Evolutionary conservation across 2,888 invertebrate species (phyloP).

Genomic region (Polydrusus pterygomalis): DNA sequence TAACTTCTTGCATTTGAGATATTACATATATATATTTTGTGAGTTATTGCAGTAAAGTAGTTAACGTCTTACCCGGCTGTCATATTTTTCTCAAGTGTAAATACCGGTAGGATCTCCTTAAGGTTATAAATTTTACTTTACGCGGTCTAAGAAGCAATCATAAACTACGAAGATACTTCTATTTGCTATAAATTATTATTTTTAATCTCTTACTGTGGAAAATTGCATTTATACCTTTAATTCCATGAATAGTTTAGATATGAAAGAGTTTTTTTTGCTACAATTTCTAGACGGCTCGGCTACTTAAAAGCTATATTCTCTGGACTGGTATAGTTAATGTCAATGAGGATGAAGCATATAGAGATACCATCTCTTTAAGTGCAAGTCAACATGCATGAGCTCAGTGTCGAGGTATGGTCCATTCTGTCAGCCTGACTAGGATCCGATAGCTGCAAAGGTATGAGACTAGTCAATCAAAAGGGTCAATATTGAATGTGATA

Average conservation of each 20-base stretch:
- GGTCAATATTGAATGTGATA: too few relatives aligned
- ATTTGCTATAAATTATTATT: constrained; percentile 12
- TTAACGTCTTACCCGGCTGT: constrained; percentile 30
- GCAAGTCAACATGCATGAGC: too few relatives aligned
- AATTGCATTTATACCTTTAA: not conserved
- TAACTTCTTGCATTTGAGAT: constrained; percentile 45
- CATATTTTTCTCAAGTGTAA: constrained; percentile 26
- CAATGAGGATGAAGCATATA: too few relatives aligned
- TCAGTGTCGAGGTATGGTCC: too few relatives aligned
- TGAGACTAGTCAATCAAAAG: too few relatives aligned
- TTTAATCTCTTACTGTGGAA: not conserved
- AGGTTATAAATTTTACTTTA: constrained; percentile 20
- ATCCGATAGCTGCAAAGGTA: too few relatives aligned
- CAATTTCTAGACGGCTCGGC: not conserved
- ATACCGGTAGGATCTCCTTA: constrained; percentile 22
- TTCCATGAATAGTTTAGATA: not conserved
- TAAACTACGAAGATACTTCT: constrained; percentile 10
- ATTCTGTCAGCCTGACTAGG: too few relatives aligned
- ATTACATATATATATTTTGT: constrained; percentile 24
- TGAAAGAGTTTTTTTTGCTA: not conserved
- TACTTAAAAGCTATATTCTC: too few relatives aligned
- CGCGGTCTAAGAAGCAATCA: constrained; percentile 6
- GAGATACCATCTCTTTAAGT: too few relatives aligned
- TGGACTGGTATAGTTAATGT: too few relatives aligned
- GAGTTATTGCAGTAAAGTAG: constrained; percentile 39